Conservation (phyloP, 2,888 invertebrate genomes). For the Melipona beecheii region DNA sequence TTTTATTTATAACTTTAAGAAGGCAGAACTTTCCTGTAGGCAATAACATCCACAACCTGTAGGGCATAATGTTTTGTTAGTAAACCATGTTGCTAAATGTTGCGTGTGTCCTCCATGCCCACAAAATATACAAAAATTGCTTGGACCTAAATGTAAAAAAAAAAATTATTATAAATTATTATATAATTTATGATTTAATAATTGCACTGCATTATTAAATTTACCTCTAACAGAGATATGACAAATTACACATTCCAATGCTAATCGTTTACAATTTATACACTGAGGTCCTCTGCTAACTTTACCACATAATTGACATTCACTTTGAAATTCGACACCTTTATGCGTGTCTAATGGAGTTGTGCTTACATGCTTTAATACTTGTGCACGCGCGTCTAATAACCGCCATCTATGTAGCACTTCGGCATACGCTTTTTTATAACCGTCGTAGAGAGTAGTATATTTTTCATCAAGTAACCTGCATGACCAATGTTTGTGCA, state of each 20-base stretch:
- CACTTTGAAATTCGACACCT: slow-evolving; percentile 90
- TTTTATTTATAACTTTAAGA: slow-evolving; percentile 83
- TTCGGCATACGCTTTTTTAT: slow-evolving; percentile 95
- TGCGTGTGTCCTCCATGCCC: slow-evolving; percentile 96
- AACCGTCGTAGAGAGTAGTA: slow-evolving; percentile 90
- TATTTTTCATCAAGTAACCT: slow-evolving; percentile 84
- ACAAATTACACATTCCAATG: slow-evolving; percentile 93
- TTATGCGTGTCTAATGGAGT: slow-evolving; percentile 85
- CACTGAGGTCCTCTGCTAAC: slow-evolving; percentile 90
- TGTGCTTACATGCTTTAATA: slow-evolving; percentile 87
- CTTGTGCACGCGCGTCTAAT: slow-evolving; percentile 90
- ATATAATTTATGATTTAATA: not conserved
- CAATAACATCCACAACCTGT: slow-evolving; percentile 97
- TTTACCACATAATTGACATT: slow-evolving; percentile 89
- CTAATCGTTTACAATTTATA: slow-evolving; percentile 89
- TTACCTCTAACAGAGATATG: slow-evolving; percentile 92
- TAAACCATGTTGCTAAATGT: slow-evolving; percentile 94
- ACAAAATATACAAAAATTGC: slow-evolving; percentile 94
- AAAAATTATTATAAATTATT: not conserved
- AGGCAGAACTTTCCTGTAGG: slow-evolving; percentile 88
- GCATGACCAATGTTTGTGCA: not conserved
- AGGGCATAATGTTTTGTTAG: slow-evolving; percentile 91
- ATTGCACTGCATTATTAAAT: not conserved
- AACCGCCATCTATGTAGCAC: slow-evolving; percentile 94
- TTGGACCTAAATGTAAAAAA: slow-evolving; percentile 85